Conservation (phyloP, 2,113 vertebrate species). For the Campylorhamphus procurvoides region DNA sequence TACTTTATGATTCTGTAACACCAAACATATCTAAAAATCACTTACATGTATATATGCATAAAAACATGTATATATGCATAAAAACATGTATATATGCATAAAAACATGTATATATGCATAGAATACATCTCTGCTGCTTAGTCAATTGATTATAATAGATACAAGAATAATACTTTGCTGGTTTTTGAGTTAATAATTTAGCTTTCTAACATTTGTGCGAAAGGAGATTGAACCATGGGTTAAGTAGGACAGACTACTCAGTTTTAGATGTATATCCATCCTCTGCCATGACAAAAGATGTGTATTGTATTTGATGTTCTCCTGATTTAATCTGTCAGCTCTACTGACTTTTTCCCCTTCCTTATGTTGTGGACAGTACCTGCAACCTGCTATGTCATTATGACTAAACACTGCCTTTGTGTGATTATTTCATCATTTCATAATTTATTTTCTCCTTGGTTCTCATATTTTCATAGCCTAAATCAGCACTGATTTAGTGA, state of each 20-base stretch:
- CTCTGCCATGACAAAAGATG: background rate
- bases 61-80: background rate
- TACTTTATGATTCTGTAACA: background rate
- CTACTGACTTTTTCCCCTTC: background rate
- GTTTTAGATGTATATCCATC: background rate
- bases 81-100: too few relatives aligned
- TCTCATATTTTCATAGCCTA: background rate
- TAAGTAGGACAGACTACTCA: background rate
- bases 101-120: background rate
- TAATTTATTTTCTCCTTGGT: background rate
- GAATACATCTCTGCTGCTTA: background rate
- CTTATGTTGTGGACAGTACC: background rate
- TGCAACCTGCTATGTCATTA: background rate
- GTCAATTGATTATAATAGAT: background rate
- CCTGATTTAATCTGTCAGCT: background rate
- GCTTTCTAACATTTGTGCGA: background rate
- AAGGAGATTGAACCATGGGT: accelerated
- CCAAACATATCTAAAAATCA: background rate
- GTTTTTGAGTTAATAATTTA: background rate
- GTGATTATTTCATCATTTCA: background rate
- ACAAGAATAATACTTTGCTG: background rate
- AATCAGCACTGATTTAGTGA: background rate
- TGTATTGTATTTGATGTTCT: background rate
- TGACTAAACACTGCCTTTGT: background rate
- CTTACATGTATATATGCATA: background rate